A percentile compares a stretch with the other conserved stretches of the same genome.
Evolutionary conservation across 2,888 invertebrate species (phyloP).

Genomic region (Nasonovia ribisnigri): DNA sequence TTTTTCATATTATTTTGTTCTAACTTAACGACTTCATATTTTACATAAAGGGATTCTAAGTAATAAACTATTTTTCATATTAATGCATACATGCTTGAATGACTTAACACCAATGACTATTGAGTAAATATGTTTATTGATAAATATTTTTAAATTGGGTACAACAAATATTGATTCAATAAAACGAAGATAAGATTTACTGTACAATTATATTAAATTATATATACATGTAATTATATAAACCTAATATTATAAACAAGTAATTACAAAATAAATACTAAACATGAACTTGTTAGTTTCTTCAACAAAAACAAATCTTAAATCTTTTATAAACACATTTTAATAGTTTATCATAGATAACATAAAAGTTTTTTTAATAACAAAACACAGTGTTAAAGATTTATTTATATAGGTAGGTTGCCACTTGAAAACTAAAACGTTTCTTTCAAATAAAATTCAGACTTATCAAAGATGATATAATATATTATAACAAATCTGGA

Average conservation of each 20-base stretch:
- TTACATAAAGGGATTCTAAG: not conserved
- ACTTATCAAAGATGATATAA: slow-evolving; percentile 14
- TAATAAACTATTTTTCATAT: not conserved
- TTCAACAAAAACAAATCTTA: slow-evolving; percentile 23
- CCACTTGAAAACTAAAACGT: slow-evolving; percentile 24
- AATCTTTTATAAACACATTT: not conserved
- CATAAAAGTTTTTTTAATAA: slow-evolving; percentile 21
- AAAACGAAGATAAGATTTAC: slow-evolving; percentile 53
- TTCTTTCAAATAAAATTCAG: slow-evolving; percentile 2
- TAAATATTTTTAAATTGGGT: slow-evolving; percentile 55
- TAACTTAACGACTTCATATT: not conserved
- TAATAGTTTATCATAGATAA: slow-evolving; percentile 37
- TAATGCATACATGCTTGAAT: not conserved
- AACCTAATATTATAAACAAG: slow-evolving; percentile 43
- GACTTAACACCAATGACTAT: not conserved
- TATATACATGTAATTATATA: slow-evolving; percentile 41
- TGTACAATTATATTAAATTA: slow-evolving; percentile 56
- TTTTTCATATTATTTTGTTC: not conserved
- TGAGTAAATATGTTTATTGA: slow-evolving; percentile 61
- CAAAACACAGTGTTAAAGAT: not conserved
- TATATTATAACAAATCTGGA: not conserved
- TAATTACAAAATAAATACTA: slow-evolving; percentile 49
- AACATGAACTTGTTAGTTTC: slow-evolving; percentile 25
- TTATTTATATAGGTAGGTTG: not conserved
- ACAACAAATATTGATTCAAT: slow-evolving; percentile 54